Base-by-base conservation (phyloP, 2,113 vertebrate species). In the Hyaena hyaena region DNA sequence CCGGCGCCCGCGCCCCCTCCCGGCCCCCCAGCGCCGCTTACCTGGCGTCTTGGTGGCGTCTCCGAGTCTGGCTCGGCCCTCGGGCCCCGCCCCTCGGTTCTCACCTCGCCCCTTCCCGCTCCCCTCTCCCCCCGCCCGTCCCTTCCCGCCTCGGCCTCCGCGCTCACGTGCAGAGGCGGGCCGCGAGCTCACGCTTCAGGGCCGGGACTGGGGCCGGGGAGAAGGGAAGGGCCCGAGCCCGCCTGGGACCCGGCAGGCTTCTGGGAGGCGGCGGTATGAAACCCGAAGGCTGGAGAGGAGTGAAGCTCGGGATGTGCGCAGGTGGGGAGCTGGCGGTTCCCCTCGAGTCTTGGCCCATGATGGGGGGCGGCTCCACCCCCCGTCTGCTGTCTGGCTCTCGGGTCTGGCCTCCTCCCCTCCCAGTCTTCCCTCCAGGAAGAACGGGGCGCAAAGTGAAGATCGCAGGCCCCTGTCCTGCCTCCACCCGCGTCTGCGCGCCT, bases 1-100 rank as follows among this genome's bases (percentile, higher is more conserved):
- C 74, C 2, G 63, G 95, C 82, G 92, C 90, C 92, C 61, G 5
- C 2, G 68, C 84, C 92, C 66, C 8, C 4, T 4, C 71, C 26
- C 24, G 4, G 9, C 14, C 24, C 88, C 97, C 58, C 5, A 16
- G 77, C 43, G 82, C 50, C 76, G 96, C 97, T 98, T 97, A 97
- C 98, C 97, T 53, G 10, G 94, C 88, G 95, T 93, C 94, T 2
- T 45, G 0, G 10, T 0, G 96, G 97, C 97, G 96, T 93, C 96
- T 28, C 4, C 0, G 19, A 92, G 97, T 97, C 97, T 97, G 84
- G 87, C 79, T 58, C 58, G 5, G 50, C 89, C 68, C 10, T 2
- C 16, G 26, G 31, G 31, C 89, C 69, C 69, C 71, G 53, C 86
- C 53, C 82, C 58, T 16, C 26, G 43, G 39, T n/a, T 7, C 14